Base-by-base conservation (phyloP, 2,797 vertebrate genomes). In the Capromys pilorides region DNA sequence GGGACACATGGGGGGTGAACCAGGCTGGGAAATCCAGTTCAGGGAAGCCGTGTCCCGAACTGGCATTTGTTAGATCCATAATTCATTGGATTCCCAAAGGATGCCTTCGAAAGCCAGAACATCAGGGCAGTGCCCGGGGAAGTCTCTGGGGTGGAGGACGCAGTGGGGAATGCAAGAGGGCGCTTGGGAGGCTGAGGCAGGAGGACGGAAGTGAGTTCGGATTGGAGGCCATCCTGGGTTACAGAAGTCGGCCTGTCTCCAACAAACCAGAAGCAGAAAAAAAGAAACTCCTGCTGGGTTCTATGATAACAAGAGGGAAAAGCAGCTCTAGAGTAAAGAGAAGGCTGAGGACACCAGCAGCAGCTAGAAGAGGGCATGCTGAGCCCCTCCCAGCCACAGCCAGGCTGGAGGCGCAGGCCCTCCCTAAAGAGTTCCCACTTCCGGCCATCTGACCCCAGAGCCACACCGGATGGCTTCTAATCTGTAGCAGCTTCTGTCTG, bases 331-430 rank as follows among this genome's bases (percentile, higher is more conserved):
- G 31, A 24, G 82, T 31, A 62, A 5, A 69, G 28, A 5, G 59
- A 16, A 77, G 36, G 28, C 75, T 78, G 75, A 78, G 45, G 45
- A 49, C 28, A 1, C 12, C 81, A 1, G 33, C 51, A 69, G 51
- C 64, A 26, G 79, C 36, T 2, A 0, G 1, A 51, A 71, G 59
- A 22, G 19, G 49, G 26, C 0, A 0, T 10, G 0, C 16, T 0
- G 1, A 36, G 41, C 28, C 57, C 28, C 39, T 73, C 49, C 39
- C 3, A 0, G 33, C 3, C 24, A 10, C 78, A 36, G 51, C 54
- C 71, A 0, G 33, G 24, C 54, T 28, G 39, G 33, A 5, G 6
- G 28, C 45, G 21, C 45, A 5, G 28, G 3, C 64, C 61, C 0
- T 5, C 66, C 14, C 16, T 18, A 28, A 21, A 18, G 14, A 19